Base-by-base conservation (phyloP, 2,113 vertebrate genomes). In the Calypte anna region DNA sequence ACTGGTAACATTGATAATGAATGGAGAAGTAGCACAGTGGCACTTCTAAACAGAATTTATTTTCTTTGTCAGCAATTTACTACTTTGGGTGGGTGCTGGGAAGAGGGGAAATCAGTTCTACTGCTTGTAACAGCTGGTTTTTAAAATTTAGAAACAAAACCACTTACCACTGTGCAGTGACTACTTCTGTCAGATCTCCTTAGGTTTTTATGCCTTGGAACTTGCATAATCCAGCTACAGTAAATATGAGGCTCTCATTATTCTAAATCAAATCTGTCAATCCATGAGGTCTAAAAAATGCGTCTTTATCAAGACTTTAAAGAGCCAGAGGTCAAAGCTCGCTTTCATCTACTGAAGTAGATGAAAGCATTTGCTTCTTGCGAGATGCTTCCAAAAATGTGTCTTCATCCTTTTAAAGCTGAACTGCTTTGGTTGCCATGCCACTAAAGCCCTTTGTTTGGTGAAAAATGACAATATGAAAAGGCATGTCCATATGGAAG, bases 171-270 rank as follows among this genome's bases (percentile, higher is more conserved):
- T 27, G 28, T 53, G 30, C n/a, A 46, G 14, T 22, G 23, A 23
- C 30, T 70, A 28, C 54, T 68, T 54, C 48, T 90, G 28, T 55
- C 5, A 1, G 1, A 1, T 53, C 70, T 64, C 46, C 24, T 86
- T 1, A 1, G 54, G 20, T 21, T 62, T 53, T 88, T 53, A 2
- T 40, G 14, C 18, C 90, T 79, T 40, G 31, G 6, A 74, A 40
- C n/a, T 48, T 68, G 48, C 33, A 68, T 21, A 8, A 64, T 93
- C 40, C 51, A 73, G 15, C 30, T 64, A 9, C 23, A 64, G 20
- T 2, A 67, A 87, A 11, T 79, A 43, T 2, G 7, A 74, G 36
- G 31, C 3, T 28, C 4, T 38, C 0, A 0, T 57, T 69, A 23
- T 25, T 43, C 36, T 44, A 27, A 77, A 54, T 54, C 55, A 38